phyloP scores from a whole-genome alignment of 2,797 vertebrate genomes.

The Argya squamiceps region DNA sequence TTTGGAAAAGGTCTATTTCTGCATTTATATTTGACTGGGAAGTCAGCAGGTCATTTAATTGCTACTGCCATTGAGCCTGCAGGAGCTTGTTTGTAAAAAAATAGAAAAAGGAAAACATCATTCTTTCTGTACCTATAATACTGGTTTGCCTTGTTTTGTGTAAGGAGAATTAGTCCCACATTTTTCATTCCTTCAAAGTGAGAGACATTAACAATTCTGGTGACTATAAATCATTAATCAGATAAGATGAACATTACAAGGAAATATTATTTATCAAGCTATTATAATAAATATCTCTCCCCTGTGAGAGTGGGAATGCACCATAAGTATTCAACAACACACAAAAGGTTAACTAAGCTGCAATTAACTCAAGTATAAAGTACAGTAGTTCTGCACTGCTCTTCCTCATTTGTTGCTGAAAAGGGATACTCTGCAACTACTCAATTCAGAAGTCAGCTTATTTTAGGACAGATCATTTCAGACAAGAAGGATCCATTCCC shows the following conservation, averaged over 20 bases:
- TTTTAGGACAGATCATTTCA: background rate
- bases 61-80: background rate
- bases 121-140: background rate
- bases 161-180: background rate
- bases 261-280: background rate
- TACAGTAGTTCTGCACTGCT: background rate
- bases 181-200: background rate
- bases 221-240: background rate
- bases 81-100: background rate
- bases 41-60: background rate
- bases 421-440: background rate
- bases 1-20: background rate
- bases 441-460: background rate
- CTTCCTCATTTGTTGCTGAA: background rate
- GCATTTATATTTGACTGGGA: background rate
- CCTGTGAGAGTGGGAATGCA: background rate
- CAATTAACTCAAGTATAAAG: background rate
- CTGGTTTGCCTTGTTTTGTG: background rate
- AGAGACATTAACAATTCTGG: background rate
- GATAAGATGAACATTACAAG: background rate
- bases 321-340: background rate
- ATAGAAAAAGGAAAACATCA: background rate
- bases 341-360: background rate
- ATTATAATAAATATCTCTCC: background rate
- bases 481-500: background rate